Conservation (phyloP, 1,140 invertebrate genomes). For the Drosophila varians region DNA sequence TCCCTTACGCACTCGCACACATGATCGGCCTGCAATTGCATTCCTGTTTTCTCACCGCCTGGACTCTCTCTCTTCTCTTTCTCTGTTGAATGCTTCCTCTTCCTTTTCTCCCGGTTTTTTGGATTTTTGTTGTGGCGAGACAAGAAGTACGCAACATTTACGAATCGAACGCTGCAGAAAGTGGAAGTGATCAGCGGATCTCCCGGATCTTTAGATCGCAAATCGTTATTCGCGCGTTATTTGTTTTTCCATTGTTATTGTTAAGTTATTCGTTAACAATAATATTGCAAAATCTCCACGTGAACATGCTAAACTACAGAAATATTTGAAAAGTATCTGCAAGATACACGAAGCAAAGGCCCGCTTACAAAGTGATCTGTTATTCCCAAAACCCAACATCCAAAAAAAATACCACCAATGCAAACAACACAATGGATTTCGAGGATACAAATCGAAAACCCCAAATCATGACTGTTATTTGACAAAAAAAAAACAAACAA, state of each 20-base stretch:
- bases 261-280: constrained; percentile 22
- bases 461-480: constrained; percentile 9
- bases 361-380: constrained; percentile 40
- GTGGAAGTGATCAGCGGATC: constrained; percentile 70
- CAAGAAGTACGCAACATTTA: constrained; percentile 77
- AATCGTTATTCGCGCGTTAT: constrained; percentile 23
- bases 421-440: constrained; percentile 22
- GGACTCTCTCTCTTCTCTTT: constrained; percentile 28
- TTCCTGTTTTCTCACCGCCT: constrained; percentile 56
- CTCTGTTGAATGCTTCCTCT: constrained; percentile 29
- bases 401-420: constrained; percentile 46
- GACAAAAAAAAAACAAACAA: constrained; percentile 21
- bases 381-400: constrained; percentile 18
- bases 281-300: constrained; percentile 3
- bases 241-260: constrained; percentile 45
- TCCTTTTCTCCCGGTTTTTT: constrained; percentile 35
- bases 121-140: constrained; percentile 34
- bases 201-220: constrained; percentile 35
- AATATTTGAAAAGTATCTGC: constrained; percentile 7
- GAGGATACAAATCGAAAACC: constrained; percentile 13
- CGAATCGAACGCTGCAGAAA: constrained; percentile 78
- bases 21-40: constrained; percentile 62
- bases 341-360: constrained; percentile 6
- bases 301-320: constrained; percentile 6
- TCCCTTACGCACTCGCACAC: constrained; percentile 12